Evolutionary conservation across 1,140 invertebrate species (phyloP), one percentile per base, ranked within the genome.

Genomic region (Araneus ventricosus): DNA sequence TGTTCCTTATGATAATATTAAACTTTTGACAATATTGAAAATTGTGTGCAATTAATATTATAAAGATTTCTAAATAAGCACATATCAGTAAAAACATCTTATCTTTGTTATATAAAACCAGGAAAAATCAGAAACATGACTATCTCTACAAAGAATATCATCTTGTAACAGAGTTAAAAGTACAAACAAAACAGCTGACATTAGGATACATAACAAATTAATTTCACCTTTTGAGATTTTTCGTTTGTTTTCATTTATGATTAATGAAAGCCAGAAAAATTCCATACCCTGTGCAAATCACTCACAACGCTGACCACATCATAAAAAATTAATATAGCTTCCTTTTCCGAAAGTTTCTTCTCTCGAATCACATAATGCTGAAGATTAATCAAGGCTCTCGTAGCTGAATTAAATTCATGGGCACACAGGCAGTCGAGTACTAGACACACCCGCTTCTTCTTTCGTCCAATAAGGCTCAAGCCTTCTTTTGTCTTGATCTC

Each of bases 351-450:
- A 45, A 98, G 96, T 95, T 97, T 98, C 94, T 97, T 98, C 94
- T 97, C 97, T 95, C 97, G 97, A 84, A 98, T 98, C 7, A 98
- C 97, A 95, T 98, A 97, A 95, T 98, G 97, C 94, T 98, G 97
- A 14, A 98, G 95, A 95, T 98, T 98, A 34, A 98, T 96, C 2
- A 97, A 95, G 94, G 97, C 96, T 34, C 96, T 96, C 70, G 96
- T 97, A 94, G 96, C 96, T 67, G 96, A 96, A 95, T 96, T 97
- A 94, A 97, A 98, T 95, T 98, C 97, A 94, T 98, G 97, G 2
- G 97, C 96, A 24, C 96, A 97, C 7, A 98, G 96, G 95, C 97
- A 98, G 95, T 98, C 97, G 41, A 98, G 95, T 0, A 98, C 97
- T 30, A 98, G 95, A 95, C 97, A 97, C 2, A 98, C 95, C 92